phyloP scores from a whole-genome alignment of 1,140 invertebrate species.

The Drosophila varians region DNA sequence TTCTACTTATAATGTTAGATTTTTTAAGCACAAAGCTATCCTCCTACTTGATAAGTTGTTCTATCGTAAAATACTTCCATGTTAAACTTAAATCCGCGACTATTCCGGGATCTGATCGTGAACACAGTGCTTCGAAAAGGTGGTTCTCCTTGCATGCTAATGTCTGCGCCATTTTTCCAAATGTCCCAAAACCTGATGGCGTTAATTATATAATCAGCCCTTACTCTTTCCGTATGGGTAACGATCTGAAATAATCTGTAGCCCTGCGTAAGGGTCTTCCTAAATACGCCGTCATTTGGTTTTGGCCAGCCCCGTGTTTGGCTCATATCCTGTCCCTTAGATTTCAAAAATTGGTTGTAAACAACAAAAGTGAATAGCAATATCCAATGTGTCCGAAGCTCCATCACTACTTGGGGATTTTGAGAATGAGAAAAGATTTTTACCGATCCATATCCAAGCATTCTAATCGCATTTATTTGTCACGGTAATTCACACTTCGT shows the following conservation, averaged over 20 bases:
- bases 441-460: background rate
- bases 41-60: no score
- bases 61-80: background rate
- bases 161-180: background rate
- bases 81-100: background rate
- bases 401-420: background rate
- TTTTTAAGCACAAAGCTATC: no score
- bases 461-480: background rate
- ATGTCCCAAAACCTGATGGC: background rate
- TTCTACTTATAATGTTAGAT: no score
- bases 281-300: background rate
- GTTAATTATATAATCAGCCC: background rate
- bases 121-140: background rate
- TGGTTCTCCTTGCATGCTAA: background rate
- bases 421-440: background rate
- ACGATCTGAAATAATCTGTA: background rate
- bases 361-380: background rate
- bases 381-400: background rate
- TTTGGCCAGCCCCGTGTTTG: background rate
- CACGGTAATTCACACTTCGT: no score
- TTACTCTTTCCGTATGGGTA: background rate
- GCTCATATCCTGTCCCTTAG: background rate
- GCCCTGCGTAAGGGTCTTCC: background rate
- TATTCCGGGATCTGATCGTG: background rate
- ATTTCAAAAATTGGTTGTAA: background rate